phyloP scores from a whole-genome alignment of 2,797 vertebrate genomes.

The Percopsis omiscomaycus region DNA sequence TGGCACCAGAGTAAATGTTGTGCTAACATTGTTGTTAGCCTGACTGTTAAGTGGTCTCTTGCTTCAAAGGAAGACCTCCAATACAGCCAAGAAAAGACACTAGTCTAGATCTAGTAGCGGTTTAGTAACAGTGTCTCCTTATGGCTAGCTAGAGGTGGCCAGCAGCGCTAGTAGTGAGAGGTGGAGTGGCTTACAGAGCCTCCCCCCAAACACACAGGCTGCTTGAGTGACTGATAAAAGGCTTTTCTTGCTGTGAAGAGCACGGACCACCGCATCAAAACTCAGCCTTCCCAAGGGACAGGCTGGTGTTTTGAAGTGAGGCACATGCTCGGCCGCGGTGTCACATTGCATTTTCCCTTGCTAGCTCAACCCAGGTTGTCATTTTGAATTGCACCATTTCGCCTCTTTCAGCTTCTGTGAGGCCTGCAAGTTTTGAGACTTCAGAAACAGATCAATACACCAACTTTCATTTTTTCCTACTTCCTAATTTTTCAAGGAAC shows the following conservation, averaged over 20 bases:
- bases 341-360: constrained; percentile 64
- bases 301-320: constrained; percentile 60
- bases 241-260: constrained; percentile 74
- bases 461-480: background rate
- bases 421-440: constrained; percentile 9
- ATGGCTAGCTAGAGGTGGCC: background rate
- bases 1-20: too few relatives aligned
- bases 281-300: constrained; percentile 54
- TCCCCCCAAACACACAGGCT: constrained; percentile 50
- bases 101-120: too few relatives aligned
- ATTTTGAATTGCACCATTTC: constrained; percentile 30
- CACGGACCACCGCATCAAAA: constrained; percentile 59
- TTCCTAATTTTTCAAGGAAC: too few relatives aligned
- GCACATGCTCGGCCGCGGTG: constrained; percentile 51
- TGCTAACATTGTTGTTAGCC: too few relatives aligned
- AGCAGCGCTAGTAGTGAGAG: background rate
- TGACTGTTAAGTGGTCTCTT: too few relatives aligned
- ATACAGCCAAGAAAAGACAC: too few relatives aligned
- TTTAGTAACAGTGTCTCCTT: background rate
- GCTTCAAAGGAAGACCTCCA: too few relatives aligned
- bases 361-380: constrained; percentile 40
- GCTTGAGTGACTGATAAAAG: constrained; percentile 73
- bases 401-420: background rate
- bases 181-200: constrained; percentile 37
- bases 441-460: constrained; percentile 23